These are phyloP conservation scores for Perizoma flavofasciatum DNA, from an alignment of 2,888 invertebrate genomes.

Conservation along the genomic window DNA sequence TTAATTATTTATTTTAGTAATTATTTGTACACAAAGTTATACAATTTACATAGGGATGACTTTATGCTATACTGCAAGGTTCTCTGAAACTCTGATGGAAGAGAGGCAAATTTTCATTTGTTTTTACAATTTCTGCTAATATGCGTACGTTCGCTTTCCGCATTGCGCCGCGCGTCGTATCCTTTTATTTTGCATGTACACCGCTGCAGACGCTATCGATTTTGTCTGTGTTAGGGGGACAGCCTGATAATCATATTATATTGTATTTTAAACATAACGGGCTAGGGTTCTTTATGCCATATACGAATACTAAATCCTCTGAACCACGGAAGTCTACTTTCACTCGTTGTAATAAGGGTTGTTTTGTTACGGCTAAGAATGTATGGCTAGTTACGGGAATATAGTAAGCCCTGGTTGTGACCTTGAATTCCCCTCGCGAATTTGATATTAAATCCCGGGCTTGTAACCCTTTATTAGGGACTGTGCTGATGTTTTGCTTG, in stretches of 20 bases:
- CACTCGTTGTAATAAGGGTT: conserved; percentile 26
- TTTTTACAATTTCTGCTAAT: conserved; percentile 24
- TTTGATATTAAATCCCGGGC: conserved; percentile 38
- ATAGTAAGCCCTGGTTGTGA: conserved; percentile 40
- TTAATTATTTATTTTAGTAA: no score
- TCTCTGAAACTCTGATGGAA: no score
- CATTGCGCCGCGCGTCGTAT: conserved; percentile 46
- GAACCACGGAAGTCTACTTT: conserved; percentile 21
- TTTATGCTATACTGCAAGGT: not conserved
- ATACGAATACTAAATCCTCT: conserved; percentile 22
- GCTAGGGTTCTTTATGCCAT: conserved; percentile 55
- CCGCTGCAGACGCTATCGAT: conserved; percentile 79
- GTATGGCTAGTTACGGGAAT: conserved; percentile 27
- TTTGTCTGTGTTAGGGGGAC: conserved; percentile 84
- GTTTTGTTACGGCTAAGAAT: conserved; percentile 19
- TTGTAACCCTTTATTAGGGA: conserved; percentile 42
- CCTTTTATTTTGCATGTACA: conserved; percentile 68
- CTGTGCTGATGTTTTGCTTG: conserved; percentile 31
- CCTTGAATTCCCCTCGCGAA: conserved; percentile 46
- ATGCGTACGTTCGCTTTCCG: conserved; percentile 41
- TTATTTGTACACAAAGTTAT: no score
- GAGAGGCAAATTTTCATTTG: conserved; percentile 7
- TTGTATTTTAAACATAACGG: conserved; percentile 76
- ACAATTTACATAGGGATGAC: not conserved
- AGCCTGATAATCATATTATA: conserved; percentile 79